Conservation (phyloP, 2,888 invertebrate genomes). For the Conchocele bisecta region DNA sequence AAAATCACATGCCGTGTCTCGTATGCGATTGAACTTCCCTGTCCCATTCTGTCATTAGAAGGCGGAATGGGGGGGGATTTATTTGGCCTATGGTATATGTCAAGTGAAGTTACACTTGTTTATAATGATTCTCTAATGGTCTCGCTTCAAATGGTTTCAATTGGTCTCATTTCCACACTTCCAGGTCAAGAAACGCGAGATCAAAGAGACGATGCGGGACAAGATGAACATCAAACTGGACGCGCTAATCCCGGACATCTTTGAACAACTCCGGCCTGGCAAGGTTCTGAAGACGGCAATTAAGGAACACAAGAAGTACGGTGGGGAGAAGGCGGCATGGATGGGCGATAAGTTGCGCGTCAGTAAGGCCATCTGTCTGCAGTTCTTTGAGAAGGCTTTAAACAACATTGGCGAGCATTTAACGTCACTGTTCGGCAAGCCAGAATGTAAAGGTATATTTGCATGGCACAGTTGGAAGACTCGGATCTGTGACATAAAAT, state of each 20-base stretch:
- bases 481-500: no score
- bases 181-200: constrained; percentile 11
- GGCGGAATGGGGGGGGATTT: no score
- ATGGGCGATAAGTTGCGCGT: constrained; percentile 8
- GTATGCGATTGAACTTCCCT: no score
- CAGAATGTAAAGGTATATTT: constrained; percentile 6
- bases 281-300: neutral
- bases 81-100: no score
- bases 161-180: no score
- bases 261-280: neutral
- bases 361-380: neutral
- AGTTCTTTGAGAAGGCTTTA: constrained; percentile 6
- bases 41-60: no score
- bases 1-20: no score
- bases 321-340: constrained; percentile 2
- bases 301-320: neutral
- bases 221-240: constrained; percentile 6
- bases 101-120: no score
- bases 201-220: neutral
- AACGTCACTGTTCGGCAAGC: neutral
- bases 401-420: constrained; percentile 3
- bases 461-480: no score
- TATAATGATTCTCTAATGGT: no score
- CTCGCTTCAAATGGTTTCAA: no score
- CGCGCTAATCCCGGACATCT: neutral